A percentile compares a stretch with the other conserved stretches of the same genome.
phyloP scores from a whole-genome alignment of 1,140 invertebrate species.

The Aphaenogaster ashmeadi region DNA sequence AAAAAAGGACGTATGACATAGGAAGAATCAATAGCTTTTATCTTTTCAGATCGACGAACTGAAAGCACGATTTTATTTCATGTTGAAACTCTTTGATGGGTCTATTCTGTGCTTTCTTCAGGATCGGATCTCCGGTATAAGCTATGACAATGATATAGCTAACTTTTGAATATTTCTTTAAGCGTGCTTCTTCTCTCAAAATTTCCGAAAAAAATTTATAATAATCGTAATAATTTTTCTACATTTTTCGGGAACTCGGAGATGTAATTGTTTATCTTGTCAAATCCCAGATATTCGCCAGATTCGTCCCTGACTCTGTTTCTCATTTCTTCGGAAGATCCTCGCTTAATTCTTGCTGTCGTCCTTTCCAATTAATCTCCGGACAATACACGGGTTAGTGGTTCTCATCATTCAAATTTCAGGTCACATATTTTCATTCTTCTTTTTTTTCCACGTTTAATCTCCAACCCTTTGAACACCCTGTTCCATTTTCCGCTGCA shows the following conservation, averaged over 20 bases:
- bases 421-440: slow-evolving; percentile 19
- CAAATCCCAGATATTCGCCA: not conserved
- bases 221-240: not conserved
- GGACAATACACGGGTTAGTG: slow-evolving; percentile 31
- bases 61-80: slow-evolving; percentile 42
- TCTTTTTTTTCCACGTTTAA: slow-evolving; percentile 23
- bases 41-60: slow-evolving; percentile 11
- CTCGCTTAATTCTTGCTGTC: slow-evolving; percentile 14
- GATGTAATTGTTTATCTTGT: not conserved
- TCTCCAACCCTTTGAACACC: slow-evolving; percentile 45
- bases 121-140: slow-evolving; percentile 1
- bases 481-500: slow-evolving; percentile 17
- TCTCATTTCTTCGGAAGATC: slow-evolving; percentile 25
- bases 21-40: slow-evolving; percentile 40
- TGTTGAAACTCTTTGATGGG: slow-evolving; percentile 35
- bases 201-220: not conserved
- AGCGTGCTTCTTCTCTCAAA: not conserved
- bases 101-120: slow-evolving; percentile 5
- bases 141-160: not conserved
- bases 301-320: slow-evolving; percentile 12
- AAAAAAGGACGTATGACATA: not conserved
- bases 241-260: not conserved
- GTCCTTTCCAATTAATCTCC: slow-evolving; percentile 41
- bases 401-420: slow-evolving; percentile 53
- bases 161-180: slow-evolving; percentile 2